Evolutionary conservation across 2,113 vertebrate genomes (phyloP).

Genomic region (Ahaetulla prasina): DNA sequence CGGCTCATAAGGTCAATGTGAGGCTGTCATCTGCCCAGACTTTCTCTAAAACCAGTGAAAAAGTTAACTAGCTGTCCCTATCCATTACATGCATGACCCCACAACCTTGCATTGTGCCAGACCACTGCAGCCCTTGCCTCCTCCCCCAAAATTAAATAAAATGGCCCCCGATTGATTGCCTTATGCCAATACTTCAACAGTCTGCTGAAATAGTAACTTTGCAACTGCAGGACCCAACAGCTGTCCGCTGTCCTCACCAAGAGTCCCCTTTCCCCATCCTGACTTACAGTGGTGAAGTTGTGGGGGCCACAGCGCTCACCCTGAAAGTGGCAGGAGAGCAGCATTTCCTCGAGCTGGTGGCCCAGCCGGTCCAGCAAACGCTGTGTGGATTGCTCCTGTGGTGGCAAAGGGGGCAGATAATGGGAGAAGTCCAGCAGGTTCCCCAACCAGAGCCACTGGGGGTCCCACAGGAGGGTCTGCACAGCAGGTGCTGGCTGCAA

Average conservation of each 20-base stretch:
- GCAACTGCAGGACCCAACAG: not conserved
- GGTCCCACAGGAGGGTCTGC: constrained; percentile 64
- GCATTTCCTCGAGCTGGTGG: constrained; percentile 81
- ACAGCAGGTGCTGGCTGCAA: constrained; percentile 67
- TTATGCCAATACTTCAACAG: not conserved
- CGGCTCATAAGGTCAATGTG: not conserved
- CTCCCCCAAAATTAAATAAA: not conserved
- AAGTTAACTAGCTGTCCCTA: not conserved
- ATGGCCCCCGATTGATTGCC: not conserved
- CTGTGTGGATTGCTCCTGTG: constrained; percentile 50
- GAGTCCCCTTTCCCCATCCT: not conserved
- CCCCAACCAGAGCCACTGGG: constrained; percentile 71
- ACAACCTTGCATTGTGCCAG: not conserved
- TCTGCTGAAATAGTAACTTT: not conserved
- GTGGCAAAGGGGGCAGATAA: constrained; percentile 70
- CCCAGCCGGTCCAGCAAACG: constrained; percentile 76
- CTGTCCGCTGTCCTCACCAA: not conserved
- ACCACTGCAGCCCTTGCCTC: not conserved
- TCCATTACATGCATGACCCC: not conserved
- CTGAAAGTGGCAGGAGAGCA: constrained; percentile 76
- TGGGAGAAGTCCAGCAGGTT: constrained; percentile 78
- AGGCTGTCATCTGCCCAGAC: not conserved
- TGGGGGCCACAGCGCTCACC: constrained; percentile 76
- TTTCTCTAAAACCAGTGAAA: not conserved
- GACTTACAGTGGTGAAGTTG: constrained; percentile 81